Evolutionary conservation across 2,888 invertebrate species (phyloP).

Genomic region (Xestia rhomboidea): DNA sequence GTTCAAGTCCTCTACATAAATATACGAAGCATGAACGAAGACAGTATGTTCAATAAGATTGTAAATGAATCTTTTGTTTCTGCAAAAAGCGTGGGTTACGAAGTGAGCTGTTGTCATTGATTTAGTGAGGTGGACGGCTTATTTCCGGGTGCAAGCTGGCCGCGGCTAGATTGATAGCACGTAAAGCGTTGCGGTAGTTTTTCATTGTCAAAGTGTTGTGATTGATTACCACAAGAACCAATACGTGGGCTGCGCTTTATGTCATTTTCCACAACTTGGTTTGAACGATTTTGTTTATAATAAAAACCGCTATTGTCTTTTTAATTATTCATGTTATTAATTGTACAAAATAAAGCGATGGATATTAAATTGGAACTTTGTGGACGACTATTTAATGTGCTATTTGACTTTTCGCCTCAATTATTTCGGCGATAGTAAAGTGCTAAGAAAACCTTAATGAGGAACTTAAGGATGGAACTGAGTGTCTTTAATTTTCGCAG

Average conservation of each 20-base stretch:
- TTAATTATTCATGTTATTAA: no score
- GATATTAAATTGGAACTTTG: constrained; percentile 1
- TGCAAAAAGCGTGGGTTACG: constrained; percentile 30
- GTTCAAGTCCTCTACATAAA: constrained; percentile 27
- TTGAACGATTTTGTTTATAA: not conserved
- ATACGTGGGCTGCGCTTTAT: constrained; percentile 32
- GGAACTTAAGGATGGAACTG: constrained; percentile 19
- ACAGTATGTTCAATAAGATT: constrained; percentile 25
- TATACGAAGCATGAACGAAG: constrained; percentile 1
- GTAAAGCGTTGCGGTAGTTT: constrained; percentile 52
- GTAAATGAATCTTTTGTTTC: constrained; percentile 35
- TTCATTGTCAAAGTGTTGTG: constrained; percentile 62
- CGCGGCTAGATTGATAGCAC: constrained; percentile 55
- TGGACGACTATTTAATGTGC: constrained; percentile 1
- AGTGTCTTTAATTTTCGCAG: constrained; percentile 37
- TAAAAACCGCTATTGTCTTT: not conserved
- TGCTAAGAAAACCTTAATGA: constrained; percentile 43
- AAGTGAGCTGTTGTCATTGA: constrained; percentile 57
- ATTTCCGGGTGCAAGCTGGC: constrained; percentile 44
- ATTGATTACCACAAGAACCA: constrained; percentile 53
- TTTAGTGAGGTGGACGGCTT: constrained; percentile 57
- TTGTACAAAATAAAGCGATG: constrained; percentile 9
- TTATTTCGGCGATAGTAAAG: constrained; percentile 32
- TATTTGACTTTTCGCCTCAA: constrained; percentile 38
- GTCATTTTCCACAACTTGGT: constrained; percentile 30